Percentiles rank a stretch among this genome's conserved stretches.
These are phyloP conservation scores for Sycophila texana DNA, from an alignment of 2,888 invertebrate species.

Conservation along the genomic window DNA sequence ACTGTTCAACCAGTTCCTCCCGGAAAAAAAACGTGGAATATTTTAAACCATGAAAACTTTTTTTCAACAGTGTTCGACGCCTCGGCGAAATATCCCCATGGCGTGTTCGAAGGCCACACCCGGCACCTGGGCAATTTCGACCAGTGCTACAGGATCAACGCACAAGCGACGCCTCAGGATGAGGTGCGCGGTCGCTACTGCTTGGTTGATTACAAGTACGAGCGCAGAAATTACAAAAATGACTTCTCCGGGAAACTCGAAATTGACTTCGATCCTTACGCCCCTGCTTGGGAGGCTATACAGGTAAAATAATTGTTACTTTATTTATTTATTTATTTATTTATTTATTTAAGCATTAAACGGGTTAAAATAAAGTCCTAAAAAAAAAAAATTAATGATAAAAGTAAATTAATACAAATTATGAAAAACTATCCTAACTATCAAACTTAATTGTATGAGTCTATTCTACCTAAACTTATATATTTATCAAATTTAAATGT, in stretches of 20 bases:
- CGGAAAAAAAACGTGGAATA: neutral
- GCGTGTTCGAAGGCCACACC: slow-evolving; percentile 66
- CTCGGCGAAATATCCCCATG: slow-evolving; percentile 67
- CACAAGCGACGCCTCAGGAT: slow-evolving; percentile 51
- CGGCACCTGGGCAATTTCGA: slow-evolving; percentile 69
- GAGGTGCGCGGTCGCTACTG: slow-evolving; percentile 64
- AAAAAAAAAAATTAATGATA: no score
- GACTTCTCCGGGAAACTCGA: slow-evolving; percentile 54
- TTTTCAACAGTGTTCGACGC: slow-evolving; percentile 67
- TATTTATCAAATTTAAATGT: no score
- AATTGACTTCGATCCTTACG: slow-evolving; percentile 63
- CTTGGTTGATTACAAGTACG: slow-evolving; percentile 64
- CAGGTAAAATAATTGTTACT: slow-evolving; percentile 58
- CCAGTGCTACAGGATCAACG: slow-evolving; percentile 64
- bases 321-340: neutral
- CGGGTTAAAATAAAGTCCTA: no score
- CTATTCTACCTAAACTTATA: no score
- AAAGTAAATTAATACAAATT: no score
- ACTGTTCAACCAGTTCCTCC: no score
- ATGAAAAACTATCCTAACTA: no score
- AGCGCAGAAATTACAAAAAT: slow-evolving; percentile 54
- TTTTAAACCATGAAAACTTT: slow-evolving; percentile 4
- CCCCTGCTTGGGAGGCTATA: slow-evolving; percentile 67
- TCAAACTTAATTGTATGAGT: no score
- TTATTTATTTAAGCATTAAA: no score